Conservation (phyloP, 1,140 invertebrate species). For the Drosophila varians region DNA sequence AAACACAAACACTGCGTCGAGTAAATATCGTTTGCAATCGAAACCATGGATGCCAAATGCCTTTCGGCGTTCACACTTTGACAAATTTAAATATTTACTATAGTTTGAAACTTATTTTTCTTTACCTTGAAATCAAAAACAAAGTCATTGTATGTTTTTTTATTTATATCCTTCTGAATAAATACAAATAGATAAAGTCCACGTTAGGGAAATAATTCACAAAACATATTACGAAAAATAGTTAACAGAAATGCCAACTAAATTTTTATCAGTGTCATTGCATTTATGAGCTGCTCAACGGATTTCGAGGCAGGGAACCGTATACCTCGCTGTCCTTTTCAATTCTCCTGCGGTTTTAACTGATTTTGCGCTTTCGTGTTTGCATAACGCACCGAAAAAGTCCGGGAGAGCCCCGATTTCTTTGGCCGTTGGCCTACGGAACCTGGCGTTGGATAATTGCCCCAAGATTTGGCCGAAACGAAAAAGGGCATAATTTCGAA, state of each 20-base stretch:
- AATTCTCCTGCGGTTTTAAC: slow-evolving; percentile 65
- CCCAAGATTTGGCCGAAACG: slow-evolving; percentile 61
- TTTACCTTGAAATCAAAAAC: not conserved
- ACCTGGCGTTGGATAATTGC: slow-evolving; percentile 57
- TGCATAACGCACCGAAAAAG: slow-evolving; percentile 34
- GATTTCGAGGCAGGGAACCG: not conserved
- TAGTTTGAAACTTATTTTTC: not conserved
- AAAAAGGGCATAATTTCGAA: slow-evolving; percentile 70
- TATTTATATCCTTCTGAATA: not conserved
- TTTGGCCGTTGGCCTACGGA: slow-evolving; percentile 3
- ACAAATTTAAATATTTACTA: not conserved
- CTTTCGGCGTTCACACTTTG: slow-evolving; percentile 16
- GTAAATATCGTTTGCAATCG: slow-evolving; percentile 47
- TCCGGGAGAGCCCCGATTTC: slow-evolving; percentile 1
- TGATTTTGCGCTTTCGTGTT: slow-evolving; percentile 61
- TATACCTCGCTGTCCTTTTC: slow-evolving; percentile 62
- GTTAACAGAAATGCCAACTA: not conserved
- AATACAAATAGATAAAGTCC: not conserved
- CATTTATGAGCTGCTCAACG: slow-evolving; percentile 25
- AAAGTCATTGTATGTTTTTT: not conserved
- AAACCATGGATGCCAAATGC: slow-evolving; percentile 38
- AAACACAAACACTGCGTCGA: slow-evolving; percentile 15
- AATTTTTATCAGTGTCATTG: slow-evolving; percentile 7
- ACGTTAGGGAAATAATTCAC: not conserved
- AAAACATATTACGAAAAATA: not conserved